These are phyloP conservation scores for Caenorhabditis afra DNA, from an alignment of 2,888 invertebrate species.

Conservation along the genomic window DNA sequence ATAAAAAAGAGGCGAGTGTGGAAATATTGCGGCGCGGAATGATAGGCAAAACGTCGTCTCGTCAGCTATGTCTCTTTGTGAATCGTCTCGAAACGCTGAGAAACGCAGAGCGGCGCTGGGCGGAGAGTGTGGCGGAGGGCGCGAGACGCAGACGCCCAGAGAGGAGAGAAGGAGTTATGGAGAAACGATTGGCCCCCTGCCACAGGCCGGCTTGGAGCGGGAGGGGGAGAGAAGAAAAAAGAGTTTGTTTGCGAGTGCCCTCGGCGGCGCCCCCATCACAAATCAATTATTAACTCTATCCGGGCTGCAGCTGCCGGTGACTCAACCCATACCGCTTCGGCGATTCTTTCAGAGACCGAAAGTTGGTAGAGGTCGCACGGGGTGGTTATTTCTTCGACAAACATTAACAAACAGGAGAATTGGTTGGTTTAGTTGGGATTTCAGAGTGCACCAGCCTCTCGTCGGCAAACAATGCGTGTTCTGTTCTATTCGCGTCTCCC, in stretches of 20 bases:
- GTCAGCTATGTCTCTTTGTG: conserved; percentile 39
- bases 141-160: conserved; percentile 24
- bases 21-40: conserved; percentile 30
- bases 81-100: conserved; percentile 4
- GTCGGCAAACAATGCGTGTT: conserved; percentile 46
- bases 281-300: conserved; percentile 45
- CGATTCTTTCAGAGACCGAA: not conserved
- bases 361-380: not conserved
- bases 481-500: conserved; percentile 31
- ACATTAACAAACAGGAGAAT: conserved; percentile 47
- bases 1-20: conserved; percentile 13
- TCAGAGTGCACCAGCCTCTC: conserved; percentile 34
- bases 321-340: not conserved
- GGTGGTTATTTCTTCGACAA: conserved; percentile 2
- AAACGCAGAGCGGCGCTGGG: not conserved
- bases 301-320: not conserved
- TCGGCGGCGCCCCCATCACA: conserved; percentile 21
- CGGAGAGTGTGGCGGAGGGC: not conserved
- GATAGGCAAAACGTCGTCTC: conserved; percentile 41
- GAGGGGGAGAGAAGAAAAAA: conserved; percentile 16
- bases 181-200: conserved; percentile 38
- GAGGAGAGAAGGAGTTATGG: conserved; percentile 35
- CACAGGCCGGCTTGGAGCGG: conserved; percentile 14
- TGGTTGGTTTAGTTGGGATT: conserved; percentile 39
- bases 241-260: conserved; percentile 27